Evolutionary conservation across 2,888 invertebrate genomes (phyloP), one percentile per base, ranked within the genome.

Genomic region (Polydrusus pterygomalis): DNA sequence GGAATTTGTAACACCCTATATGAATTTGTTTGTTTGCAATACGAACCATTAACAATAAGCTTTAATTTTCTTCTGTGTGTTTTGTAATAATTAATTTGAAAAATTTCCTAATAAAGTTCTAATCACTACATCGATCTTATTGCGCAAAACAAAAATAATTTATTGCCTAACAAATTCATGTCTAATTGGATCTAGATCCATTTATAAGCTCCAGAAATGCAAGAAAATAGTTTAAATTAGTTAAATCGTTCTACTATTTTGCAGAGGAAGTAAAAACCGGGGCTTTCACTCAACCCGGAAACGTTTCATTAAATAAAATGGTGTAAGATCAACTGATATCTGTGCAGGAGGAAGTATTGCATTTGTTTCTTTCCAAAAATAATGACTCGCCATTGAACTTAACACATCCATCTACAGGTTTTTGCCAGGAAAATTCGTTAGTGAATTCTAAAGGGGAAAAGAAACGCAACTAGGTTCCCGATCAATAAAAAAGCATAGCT

Each of bases 321-420:
- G 67, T 75, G 75, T 75, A 75, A 75, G 75, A 75, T 75, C 75
- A 71, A 71, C 75, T 62, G 75, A 75, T 75, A 75, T 75, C 71
- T 67, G 60, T 70, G 60, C 63, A 60, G 17, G 18, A 68, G 74
- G 74, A 75, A 75, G 75, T 65, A 60, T 62, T 67, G 67, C 70
- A 68, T 75, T 65, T 65, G 74, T 74, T 74, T 70, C 58, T 63
- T 67, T 30, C 74, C 43, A 54, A 70, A 74, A 74, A 58, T 74
- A 74, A 74, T 70, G 74, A 70, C 69, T 64, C 38, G 58, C 74
- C 62, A 54, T 70, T 74, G 74, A 74, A 74, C 74, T 70, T 74
- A 70, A 63, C 62, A 69, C 69, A 74, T 74, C 69, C 69, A 74
- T 74, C 51, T 58, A 56, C 56, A 34, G 34, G 34, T 56, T 56